Evolutionary conservation across 1,140 invertebrate genomes (phyloP), one percentile per base, ranked within the genome.

Genomic region (Zaprionus gabonicus): DNA sequence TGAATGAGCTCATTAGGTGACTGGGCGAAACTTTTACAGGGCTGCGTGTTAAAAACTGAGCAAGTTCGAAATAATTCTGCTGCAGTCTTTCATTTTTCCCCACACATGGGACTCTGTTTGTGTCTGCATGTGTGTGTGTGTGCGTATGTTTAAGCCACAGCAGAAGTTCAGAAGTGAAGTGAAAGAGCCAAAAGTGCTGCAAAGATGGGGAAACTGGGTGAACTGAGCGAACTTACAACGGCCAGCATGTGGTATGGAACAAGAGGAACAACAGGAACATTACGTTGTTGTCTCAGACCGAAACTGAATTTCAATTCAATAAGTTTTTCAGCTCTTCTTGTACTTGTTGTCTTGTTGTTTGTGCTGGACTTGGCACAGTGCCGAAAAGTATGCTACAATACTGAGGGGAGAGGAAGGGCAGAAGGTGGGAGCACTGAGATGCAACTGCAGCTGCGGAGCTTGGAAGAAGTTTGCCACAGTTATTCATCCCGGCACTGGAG

Each of bases 281-380:
- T 62, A 76, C 69, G 63, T 83, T 80, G 59, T 80, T 75, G 67
- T 63, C 65, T 58, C 34, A 49, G 76, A 80, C 25, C 63, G 44
- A 81, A 72, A 64, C 71, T 57, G 38, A 71, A 82, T 60, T 80
- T 83, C 67, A 72, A 80, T 82, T 82, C 59, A 82, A 82, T 82
- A 82, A 82, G 53, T 79, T 83, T 76, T 71, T 56, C 56, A n/a
- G 34, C 17, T 46, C 25, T n/a, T n/a, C n/a, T 51, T 51, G 38
- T 41, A 15, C 38, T 68, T 53, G 34, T 56, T 74, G 46, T 57
- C 15, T 57, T 63, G 49, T 64, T 65, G 70, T 60, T 59, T 60
- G 46, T 46, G 9, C 31, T 56, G 65, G 60, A 57, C 60, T 69
- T 73, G 71, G 65, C 71, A 56, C 12, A n/a, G 58, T 38, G 58